Base-by-base conservation (phyloP, 2,888 invertebrate genomes). In the Exocentrus adspersus region DNA sequence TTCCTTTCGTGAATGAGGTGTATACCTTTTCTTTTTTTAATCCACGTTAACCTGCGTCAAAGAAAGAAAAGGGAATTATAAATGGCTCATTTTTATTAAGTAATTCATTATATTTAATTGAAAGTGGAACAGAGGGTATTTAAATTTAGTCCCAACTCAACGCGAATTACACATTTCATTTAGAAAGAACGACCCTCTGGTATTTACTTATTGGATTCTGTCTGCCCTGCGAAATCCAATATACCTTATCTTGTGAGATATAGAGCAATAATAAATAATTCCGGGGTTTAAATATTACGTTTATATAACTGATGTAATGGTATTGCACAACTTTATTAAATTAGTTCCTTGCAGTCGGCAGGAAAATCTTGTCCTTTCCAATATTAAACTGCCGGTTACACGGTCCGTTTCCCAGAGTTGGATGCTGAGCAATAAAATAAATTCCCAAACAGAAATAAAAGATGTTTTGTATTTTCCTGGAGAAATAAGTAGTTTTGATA, bases 171-270 rank as follows among this genome's bases (percentile, higher is more conserved):
- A 74, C 75, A 75, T 75, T 75, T 74, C 74, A 75, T 73, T 75
- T 75, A 68, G 71, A 72, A 72, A 72, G 75, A 74, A 75, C 72
- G 70, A 74, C 72, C 73, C 74, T 71, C 70, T 67, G 75, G 75
- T 75, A 75, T 75, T 74, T 75, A 73, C 74, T 75, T 75, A 75
- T 75, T 75, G 75, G 73, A 75, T 75, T 75, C 74, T 56, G 48
- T 59, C 37, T 43, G 42, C 63, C 56, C 51, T 56, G 65, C 71
- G 68, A 72, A 75, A 72, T 73, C 74, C 74, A 73, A 74, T 75
- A 74, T 73, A 72, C 73, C 72, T 72, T 72, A 71, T 75, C 72
- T 70, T 67, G 71, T 74, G 72, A 74, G 73, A 73, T 74, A 75
- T 75, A 69, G 73, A 70, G 72, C 72, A 71, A 75, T 75, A 72